Percentiles rank a stretch among this genome's conserved stretches.
Evolutionary conservation across 2,113 vertebrate genomes (phyloP).

Genomic region (Hassar affinis): DNA sequence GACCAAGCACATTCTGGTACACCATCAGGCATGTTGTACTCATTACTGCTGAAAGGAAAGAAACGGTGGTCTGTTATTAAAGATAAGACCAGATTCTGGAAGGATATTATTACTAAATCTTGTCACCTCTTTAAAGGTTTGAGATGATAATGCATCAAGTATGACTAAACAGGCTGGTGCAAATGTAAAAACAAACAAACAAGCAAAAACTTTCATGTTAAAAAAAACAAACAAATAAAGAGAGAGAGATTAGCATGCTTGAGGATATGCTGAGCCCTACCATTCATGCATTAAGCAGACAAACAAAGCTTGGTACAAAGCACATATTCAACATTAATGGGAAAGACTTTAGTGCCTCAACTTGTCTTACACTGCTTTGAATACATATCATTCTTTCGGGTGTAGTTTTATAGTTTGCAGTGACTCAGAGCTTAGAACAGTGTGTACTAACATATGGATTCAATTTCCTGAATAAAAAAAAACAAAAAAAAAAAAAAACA

Average conservation of each 20-base stretch:
- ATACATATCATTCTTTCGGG: background rate
- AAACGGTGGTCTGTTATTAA: background rate
- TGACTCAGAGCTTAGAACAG: slow-evolving; percentile 34
- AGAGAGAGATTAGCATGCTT: background rate
- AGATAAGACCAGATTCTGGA: background rate
- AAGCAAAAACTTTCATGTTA: background rate
- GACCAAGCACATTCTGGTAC: slow-evolving; percentile 4
- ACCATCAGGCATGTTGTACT: background rate
- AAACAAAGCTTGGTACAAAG: slow-evolving; percentile 13
- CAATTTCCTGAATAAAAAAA: slow-evolving; percentile 15
- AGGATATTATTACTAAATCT: background rate
- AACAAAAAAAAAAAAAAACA: slow-evolving; percentile 1
- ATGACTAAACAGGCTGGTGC: background rate
- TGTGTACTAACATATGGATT: slow-evolving; percentile 43
- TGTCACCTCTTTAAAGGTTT: slow-evolving; percentile 18
- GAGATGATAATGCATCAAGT: slow-evolving; percentile 15
- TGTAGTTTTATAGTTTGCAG: slow-evolving; percentile 23
- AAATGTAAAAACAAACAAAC: background rate
- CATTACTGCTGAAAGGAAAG: background rate
- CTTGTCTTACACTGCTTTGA: slow-evolving; percentile 13
- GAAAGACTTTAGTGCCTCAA: slow-evolving; percentile 23
- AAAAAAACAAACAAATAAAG: slow-evolving; percentile 4
- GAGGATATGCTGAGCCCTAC: background rate
- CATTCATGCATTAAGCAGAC: slow-evolving; percentile 2
- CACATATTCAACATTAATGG: slow-evolving; percentile 26